Base-by-base conservation (phyloP, 2,797 vertebrate genomes). In the Rhabdophis nuchalis region DNA sequence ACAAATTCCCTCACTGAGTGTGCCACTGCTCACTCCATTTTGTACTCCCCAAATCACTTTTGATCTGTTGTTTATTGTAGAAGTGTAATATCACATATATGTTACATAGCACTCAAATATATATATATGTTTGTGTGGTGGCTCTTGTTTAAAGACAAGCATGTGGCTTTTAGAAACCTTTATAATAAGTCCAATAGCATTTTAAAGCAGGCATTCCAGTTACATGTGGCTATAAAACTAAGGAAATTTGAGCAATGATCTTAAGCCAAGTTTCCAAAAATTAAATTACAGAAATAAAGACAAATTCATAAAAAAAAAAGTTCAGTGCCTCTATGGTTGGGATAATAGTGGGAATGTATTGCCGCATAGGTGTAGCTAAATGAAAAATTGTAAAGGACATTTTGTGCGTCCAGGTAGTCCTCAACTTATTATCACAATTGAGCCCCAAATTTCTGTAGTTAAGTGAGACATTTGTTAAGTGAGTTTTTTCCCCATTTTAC, bases 1-100 rank as follows among this genome's bases (percentile, higher is more conserved):
- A 93, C 90, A 95, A 88, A 95, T 88, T 94, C 91, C 88, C 94
- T 90, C 93, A 77, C 90, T 57, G 58, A 91, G 90, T 88, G 92
- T 93, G 91, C 93, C 93, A 93, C 50, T 89, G 77, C 72, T 96
- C 89, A 94, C 72, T 96, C 88, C 94, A 64, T 92, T 89, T 90
- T 95, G 91, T 93, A 91, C 11, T n/a, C 85, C 92, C 41, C 68
- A 90, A 91, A 89, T 86, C 52, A 86, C 58, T 94, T 93, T 93
- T 93, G 94, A 95, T 95, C 92, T 92, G 89, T 61, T 95, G 89
- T 89, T 95, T 93, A 1, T 9, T 85, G 92, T 0, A 27, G 93
- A 91, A 95, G 93, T 88, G 85, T 53, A 94, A 95, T 94, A 88
- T 94, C 89, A 92, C 89, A 50, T 1, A 60, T 50, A 5, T 32